These are phyloP conservation scores for Mugil cephalus DNA, from an alignment of 2,113 vertebrate species.

Conservation along the genomic window DNA sequence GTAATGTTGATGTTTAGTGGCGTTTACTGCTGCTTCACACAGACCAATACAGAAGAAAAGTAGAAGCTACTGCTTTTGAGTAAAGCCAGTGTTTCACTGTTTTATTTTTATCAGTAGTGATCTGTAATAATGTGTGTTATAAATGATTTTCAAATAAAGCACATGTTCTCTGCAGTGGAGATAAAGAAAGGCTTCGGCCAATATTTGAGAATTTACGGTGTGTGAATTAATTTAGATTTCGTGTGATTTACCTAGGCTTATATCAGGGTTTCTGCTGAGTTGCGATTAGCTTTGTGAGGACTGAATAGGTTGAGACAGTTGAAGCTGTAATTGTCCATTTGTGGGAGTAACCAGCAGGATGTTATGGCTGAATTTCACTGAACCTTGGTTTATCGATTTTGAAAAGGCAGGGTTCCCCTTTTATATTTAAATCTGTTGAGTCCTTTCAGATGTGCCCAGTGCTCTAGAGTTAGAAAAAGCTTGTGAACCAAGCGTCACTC, in stretches of 20 bases:
- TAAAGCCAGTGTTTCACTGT: neutral
- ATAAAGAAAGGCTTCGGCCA: neutral
- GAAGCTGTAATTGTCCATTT: neutral
- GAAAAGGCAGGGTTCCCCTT: neutral
- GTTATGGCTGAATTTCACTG: neutral
- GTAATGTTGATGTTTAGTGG: neutral
- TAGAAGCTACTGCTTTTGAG: neutral
- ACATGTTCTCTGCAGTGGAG: neutral
- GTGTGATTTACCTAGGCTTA: neutral
- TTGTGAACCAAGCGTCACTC: conserved; percentile 73
- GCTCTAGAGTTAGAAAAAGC: conserved; percentile 50
- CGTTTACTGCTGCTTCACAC: neutral
- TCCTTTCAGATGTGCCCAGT: conserved; percentile 47
- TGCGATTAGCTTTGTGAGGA: conserved; percentile 30
- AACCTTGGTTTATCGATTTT: neutral
- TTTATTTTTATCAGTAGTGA: neutral
- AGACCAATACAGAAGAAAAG: neutral
- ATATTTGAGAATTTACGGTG: conserved; percentile 1
- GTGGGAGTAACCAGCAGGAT: neutral
- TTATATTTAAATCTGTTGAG: conserved; percentile 23
- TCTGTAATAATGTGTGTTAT: neutral
- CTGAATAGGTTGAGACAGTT: conserved; percentile 9
- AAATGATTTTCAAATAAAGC: no score
- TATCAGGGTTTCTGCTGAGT: neutral
- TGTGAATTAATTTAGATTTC: neutral